Base-by-base conservation (phyloP, 2,888 invertebrate species). In the Lepeophtheirus nordmannii region DNA sequence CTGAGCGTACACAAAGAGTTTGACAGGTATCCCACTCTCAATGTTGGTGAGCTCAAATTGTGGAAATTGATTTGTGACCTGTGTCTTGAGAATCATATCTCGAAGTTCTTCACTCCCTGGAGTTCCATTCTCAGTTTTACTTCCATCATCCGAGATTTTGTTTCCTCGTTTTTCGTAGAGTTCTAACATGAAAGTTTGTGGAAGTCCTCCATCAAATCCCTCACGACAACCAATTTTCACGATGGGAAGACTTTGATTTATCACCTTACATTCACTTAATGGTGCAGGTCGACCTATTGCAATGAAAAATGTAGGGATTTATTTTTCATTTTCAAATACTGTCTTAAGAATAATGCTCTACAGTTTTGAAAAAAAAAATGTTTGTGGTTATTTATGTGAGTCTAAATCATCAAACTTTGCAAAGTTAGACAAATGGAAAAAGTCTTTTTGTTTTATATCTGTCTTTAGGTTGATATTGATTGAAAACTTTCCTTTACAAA, bases 171-270 rank as follows among this genome's bases (percentile, higher is more conserved):
- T 53, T 37, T 63, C 63, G 37, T 63, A 63, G 20, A 63, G 46
- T 23, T 63, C 63, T 10, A 63, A 53, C 63, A 63, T 20, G 53
- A 63, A 63, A 14, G 63, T 63, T 30, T 63, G 63, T 14, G 63
- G 63, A 41, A 63, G 30, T 22, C 63, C 63, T 46, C 63, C 63
- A 22, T 63, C 63, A 38, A 63, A 63, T 41, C 63, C 63, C 30
- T 63, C 63, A 20, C 38, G 53, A 63, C 63, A 63, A 17, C 56
- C 63, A 11, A 63, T 53, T 63, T 53, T 46, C 22, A 23, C 60
- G 9, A 10, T 60, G 60, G 60, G 53, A 5, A 46, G 8, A 46
- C 53, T 46, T 17, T 46, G 41, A 30, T 46, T 53, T 8, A 63
- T 17, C 22, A 63, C 38, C 63, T 38, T 20, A 30, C 63, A 63